Base-by-base conservation (phyloP, 2,888 invertebrate species). In the Cenopis cana region DNA sequence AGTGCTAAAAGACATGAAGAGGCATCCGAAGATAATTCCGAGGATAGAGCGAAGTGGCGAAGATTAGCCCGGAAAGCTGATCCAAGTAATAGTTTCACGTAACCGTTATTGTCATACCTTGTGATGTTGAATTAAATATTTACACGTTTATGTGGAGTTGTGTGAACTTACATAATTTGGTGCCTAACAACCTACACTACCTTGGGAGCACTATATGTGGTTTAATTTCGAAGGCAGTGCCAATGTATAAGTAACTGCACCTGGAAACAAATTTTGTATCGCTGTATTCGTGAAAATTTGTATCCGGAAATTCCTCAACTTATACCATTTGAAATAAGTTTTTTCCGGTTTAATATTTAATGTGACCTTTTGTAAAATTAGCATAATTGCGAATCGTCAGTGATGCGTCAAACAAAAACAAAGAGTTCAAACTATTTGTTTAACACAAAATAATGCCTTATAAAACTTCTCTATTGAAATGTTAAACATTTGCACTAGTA, bases 391-490 rank as follows among this genome's bases (percentile, higher is more conserved):
- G 54, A 70, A 70, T 66, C 41, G 38, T 65, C 29, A n/a, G 14
- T 36, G 33, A 54, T 60, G 12, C 56, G 46, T 36, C 46, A 36
- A 70, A 60, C 46, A 36, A 70, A 60, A 60, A 70, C 69, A 70
- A 52, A 66, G 65, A 2, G 20, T n/a, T 41, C 64, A 50, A 64
- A 64, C 59, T 29, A 52, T 59, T 49, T 59, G 41, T 36, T 68
- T 60, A 57, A 68, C 68, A 52, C 70, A 18, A 66, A 74, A 77
- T 78, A 74, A 75, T 77, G 57, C 74, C 74, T 76, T 74, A 76
- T 78, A 74, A 74, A 68, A 46, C 59, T 4, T 69, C 11, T 57
- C 29, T 69, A 69, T 75, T 52, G 64, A 50, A 73, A 70, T 68
- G 64, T 66, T 55, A 20, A 73, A 72, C 74, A 74, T 77, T 77